phyloP scores from a whole-genome alignment of 2,797 vertebrate genomes.

The Euthynnus affinis region DNA sequence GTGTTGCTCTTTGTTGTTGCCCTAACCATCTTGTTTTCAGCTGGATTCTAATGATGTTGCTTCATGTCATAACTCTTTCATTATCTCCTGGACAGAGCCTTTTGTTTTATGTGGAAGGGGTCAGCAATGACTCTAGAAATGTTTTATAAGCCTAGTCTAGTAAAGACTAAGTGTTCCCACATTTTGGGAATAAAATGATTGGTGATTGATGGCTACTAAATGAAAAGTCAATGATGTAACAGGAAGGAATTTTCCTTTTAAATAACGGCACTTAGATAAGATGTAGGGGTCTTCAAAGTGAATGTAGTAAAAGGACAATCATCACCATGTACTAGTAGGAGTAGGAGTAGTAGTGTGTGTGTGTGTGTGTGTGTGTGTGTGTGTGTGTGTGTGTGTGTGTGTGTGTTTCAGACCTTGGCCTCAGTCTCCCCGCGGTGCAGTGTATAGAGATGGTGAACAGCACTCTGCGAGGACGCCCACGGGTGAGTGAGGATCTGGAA shows the following conservation, averaged over 20 bases:
- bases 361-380: neutral
- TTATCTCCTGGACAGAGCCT: neutral
- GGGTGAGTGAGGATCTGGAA: slow-evolving; percentile 98
- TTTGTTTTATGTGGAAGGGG: neutral
- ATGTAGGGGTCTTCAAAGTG: too few species aligned
- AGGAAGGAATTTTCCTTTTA: too few species aligned
- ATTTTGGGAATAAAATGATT: too few species aligned
- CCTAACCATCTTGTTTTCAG: neutral
- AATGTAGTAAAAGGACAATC: too few species aligned
- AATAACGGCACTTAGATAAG: too few species aligned
- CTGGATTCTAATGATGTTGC: neutral
- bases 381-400: slow-evolving; percentile 11
- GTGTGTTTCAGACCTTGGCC: slow-evolving; percentile 91
- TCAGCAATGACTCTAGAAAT: neutral
- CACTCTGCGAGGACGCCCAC: slow-evolving; percentile 97
- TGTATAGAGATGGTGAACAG: slow-evolving; percentile 97
- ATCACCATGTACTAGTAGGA: too few species aligned
- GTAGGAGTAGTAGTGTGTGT: too few species aligned
- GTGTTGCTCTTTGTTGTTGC: neutral
- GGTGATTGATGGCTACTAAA: too few species aligned
- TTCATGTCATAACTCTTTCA: neutral
- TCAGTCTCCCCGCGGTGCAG: slow-evolving; percentile 98
- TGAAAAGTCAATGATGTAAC: too few species aligned
- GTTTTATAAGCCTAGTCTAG: neutral
- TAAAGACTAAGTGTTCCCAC: too few species aligned